Base-by-base conservation (phyloP, 2,797 vertebrate genomes). In the Babyrousa celebensis region DNA sequence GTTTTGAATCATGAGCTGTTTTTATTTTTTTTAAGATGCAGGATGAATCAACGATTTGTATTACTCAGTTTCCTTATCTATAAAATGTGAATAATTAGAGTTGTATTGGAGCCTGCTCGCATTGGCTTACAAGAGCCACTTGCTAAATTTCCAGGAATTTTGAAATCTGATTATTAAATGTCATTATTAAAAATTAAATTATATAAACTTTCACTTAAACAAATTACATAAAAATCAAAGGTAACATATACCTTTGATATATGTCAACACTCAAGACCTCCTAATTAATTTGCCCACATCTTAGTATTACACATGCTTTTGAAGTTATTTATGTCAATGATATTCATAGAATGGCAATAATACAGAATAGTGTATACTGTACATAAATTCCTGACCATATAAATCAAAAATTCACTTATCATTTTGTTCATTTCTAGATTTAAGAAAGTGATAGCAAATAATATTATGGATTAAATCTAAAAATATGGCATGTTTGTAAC, bases 81-180 rank as follows among this genome's bases (percentile, higher is more conserved):
- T 63, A 72, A 58, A 92, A 23, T 72, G 3, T 78, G 60, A 92
- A 32, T 67, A 60, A 70, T 58, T 40, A 96, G 82, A 92, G 12
- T 10, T 85, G 6, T 71, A n/a, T n/a, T 94, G 52, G 27, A 32
- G 6, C 0, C 10, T 72, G 89, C 6, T 89, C 23, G 16, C 58
- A 36, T 4, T 85, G 70, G 23, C n/a, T 87, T 74, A 52, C 12
- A 70, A 86, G 40, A 63, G 1, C 20, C 21, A 67, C 29, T 43
- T 36, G 52, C 63, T 95, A 94, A 74, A 90, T 79, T 92, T 94
- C 71, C 25, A 65, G 71, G 12, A 87, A 79, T 58, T 83, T 90
- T 72, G 56, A 23, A 80, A 67, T 68, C 4, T 17, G 40, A 60
- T 86, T 70, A 60, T 40, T 71, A 92, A 65, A 79, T 8, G n/a